A percentile compares a stretch with the other conserved stretches of the same genome.
Evolutionary conservation across 2,888 invertebrate species (phyloP).

Genomic region (Laspeyria flexula): DNA sequence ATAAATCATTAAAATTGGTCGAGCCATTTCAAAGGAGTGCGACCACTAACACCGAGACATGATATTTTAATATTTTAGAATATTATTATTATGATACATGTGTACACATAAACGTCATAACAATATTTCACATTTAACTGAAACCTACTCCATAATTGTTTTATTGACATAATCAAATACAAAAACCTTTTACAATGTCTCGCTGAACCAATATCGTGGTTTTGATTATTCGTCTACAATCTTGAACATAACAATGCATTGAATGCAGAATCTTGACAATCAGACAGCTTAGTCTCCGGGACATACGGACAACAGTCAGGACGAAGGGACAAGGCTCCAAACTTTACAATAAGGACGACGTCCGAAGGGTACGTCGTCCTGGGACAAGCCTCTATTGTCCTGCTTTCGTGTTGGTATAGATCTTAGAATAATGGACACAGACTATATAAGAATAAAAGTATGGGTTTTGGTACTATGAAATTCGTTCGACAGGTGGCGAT

Average conservation of each 20-base stretch:
- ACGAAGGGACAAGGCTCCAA: slow-evolving; percentile 12
- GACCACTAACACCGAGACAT: too few species aligned
- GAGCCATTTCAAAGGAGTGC: too few species aligned
- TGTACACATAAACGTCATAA: too few species aligned
- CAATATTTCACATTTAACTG: too few species aligned
- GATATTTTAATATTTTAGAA: too few species aligned
- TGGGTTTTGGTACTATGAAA: too few species aligned
- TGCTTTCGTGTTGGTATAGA: slow-evolving; percentile 3
- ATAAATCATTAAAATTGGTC: too few species aligned
- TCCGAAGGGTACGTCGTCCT: slow-evolving; percentile 6
- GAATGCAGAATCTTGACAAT: slow-evolving; percentile 12
- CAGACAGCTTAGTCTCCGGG: slow-evolving; percentile 13
- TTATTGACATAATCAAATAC: not conserved
- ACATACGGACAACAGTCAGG: slow-evolving; percentile 1
- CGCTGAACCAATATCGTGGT: not conserved
- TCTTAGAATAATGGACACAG: slow-evolving; percentile 2
- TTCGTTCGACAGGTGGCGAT: too few species aligned
- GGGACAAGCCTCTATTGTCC: slow-evolving; percentile 11
- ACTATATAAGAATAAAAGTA: not conserved
- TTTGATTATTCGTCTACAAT: not conserved
- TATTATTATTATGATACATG: too few species aligned
- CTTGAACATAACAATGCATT: slow-evolving; percentile 6
- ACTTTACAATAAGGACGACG: slow-evolving; percentile 11
- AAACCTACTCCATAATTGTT: not conserved
- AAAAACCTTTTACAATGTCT: not conserved